Evolutionary conservation across 2,888 invertebrate genomes (phyloP), one percentile per base, ranked within the genome.

Genomic region (Caenorhabditis parvicauda): DNA sequence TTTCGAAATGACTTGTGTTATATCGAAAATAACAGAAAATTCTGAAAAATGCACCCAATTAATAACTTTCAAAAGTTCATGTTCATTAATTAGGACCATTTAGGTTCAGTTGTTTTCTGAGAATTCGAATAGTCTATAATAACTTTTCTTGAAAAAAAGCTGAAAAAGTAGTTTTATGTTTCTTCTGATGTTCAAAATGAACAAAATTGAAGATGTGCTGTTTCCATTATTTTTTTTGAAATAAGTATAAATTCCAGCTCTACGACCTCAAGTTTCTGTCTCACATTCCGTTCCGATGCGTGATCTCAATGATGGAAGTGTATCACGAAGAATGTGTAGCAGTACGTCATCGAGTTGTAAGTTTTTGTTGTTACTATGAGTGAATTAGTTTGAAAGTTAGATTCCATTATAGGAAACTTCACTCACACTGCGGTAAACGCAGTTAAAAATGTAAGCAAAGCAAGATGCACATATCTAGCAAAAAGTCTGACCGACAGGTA

Each of bases 241-340:
- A 9, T 9, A 12, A 32, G 9, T 12, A 32, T 32, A 9, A 9
- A 32, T 32, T 32, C 35, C 35, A 32, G 14, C 35, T 32, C 35
- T 67, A 67, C 48, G 32, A 51, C 14, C 22, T 53, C 9, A 50
- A 57, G 1, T 38, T 70, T 17, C 70, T 50, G 53, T 46, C 51
- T 2, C 37, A 42, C 29, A 49, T 70, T n/a, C 72, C 72, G 5
- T 54, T 66, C n/a, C 54, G 70, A 24, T 70, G 59, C 29, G 50
- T 70, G 4, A 25, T 70, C 1, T 59, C 67, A 21, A 42, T 66
- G 2, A 66, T 66, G 45, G 69, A 67, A 45, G 37, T 49, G n/a
- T 44, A 56, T n/a, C 53, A 44, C 12, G 32, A 47, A 1, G 41
- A 63, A 21, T 66, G 52, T 35, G 54, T 48, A 6, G 27, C 41